Base-by-base conservation (phyloP, 2,797 vertebrate genomes). In the Labeo calbasu region DNA sequence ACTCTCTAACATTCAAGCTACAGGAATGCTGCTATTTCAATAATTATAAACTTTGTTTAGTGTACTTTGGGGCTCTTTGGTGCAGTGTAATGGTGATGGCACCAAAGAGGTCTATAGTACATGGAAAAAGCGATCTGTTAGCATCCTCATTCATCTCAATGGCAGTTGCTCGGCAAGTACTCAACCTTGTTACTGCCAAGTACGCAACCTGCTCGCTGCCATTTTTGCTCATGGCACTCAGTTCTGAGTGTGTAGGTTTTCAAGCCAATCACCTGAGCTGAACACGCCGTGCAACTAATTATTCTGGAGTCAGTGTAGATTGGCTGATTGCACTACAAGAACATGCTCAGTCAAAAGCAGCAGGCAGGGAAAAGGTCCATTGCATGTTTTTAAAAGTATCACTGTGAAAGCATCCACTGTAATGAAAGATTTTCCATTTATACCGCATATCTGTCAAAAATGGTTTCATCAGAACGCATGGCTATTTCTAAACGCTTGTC, bases 221-320 rank as follows among this genome's bases (percentile, higher is more conserved):
- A 77, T 77, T 13, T 76, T 76, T 57, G 21, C 13, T 4, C 4
- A 8, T 76, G 28, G 73, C 73, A 76, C 19, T 57, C 12, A 2
- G 53, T n/a, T 76, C 32, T 43, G 53, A 59, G 73, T 23, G 23
- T 40, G 53, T 13, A 23, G 21, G 32, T 59, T 23, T 77, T 76
- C 36, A 55, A 59, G 73, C 73, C 73, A 77, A 77, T 77, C 73
- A 77, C 73, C 73, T 77, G 73, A 59, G 32, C 53, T 43, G 73
- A 59, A 77, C 73, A 77, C 57, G 53, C 53, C 4, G 73, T 59
- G 73, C 15, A 23, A 23, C 36, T 77, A 15, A 77, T 77, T 77
- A 77, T 77, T 43, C 19, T 59, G 72, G 17, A 75, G 50, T 75
- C 50, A 21, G 28, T 3, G 19, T 32, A 55, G 50, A 55, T 8